Percentiles rank a stretch among this genome's conserved stretches.
phyloP scores from a whole-genome alignment of 2,113 vertebrate species.

The Micronycteris hirsuta region DNA sequence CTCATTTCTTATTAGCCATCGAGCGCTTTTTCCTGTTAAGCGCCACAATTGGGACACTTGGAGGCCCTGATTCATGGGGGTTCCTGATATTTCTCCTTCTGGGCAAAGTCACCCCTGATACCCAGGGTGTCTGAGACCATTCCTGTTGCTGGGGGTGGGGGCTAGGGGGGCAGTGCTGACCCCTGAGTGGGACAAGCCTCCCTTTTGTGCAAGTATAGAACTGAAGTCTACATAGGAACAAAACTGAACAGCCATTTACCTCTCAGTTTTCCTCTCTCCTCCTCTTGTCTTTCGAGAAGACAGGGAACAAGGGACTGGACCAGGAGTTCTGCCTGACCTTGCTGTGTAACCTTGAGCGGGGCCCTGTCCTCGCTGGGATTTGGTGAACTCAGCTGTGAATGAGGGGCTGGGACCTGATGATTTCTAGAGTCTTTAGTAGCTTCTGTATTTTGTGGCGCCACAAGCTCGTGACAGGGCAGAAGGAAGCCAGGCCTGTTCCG shows the following conservation, averaged over 20 bases:
- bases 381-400: neutral
- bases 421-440: neutral
- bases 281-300: neutral
- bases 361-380: neutral
- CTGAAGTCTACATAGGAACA: neutral
- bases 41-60: neutral
- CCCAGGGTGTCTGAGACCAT: neutral
- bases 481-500: constrained; percentile 56
- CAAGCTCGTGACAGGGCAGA: neutral
- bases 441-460: neutral
- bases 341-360: neutral
- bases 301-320: neutral
- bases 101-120: neutral
- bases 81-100: neutral
- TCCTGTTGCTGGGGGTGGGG: neutral
- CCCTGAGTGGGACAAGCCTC: neutral
- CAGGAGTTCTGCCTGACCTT: neutral
- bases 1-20: neutral
- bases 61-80: neutral
- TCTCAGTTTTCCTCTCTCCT: neutral
- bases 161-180: neutral
- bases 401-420: neutral
- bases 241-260: neutral
- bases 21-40: neutral
- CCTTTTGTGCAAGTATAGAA: neutral